phyloP scores from a whole-genome alignment of 2,113 vertebrate species.

The Apistogramma diplotaenia region DNA sequence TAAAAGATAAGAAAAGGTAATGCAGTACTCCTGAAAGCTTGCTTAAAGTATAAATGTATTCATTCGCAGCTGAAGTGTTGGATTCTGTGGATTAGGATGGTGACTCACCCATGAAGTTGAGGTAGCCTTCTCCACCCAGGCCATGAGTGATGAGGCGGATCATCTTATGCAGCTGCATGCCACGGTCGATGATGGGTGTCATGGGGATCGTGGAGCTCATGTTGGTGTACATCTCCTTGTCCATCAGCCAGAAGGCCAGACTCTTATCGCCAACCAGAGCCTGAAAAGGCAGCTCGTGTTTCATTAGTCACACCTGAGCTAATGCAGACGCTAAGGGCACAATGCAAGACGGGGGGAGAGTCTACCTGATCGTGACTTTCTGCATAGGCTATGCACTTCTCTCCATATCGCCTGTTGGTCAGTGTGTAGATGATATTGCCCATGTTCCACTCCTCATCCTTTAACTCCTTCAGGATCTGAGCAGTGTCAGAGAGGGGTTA shows the following conservation, averaged over 20 bases:
- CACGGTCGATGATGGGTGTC: constrained; percentile 90
- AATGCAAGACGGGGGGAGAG: background rate
- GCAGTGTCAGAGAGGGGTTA: constrained; percentile 58
- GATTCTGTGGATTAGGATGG: background rate
- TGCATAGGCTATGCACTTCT: constrained; percentile 94
- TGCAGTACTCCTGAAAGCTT: background rate
- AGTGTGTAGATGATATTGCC: constrained; percentile 91
- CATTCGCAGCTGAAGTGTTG: background rate
- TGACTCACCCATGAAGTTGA: constrained; percentile 97
- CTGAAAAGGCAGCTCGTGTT: constrained; percentile 58
- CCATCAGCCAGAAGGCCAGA: constrained; percentile 97
- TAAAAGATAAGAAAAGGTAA: background rate
- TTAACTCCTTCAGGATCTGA: constrained; percentile 93
- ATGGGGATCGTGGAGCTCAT: constrained; percentile 88
- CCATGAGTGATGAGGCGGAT: constrained; percentile 93
- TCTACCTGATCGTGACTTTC: constrained; percentile 96
- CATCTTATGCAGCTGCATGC: constrained; percentile 98
- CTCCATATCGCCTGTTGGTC: constrained; percentile 88
- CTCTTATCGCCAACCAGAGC: constrained; percentile 96
- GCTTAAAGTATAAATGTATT: background rate
- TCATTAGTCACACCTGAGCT: background rate
- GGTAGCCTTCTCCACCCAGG: constrained; percentile 94
- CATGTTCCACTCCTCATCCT: constrained; percentile 97
- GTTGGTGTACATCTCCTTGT: constrained; percentile 98
- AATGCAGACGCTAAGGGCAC: background rate